Conservation (phyloP, 2,113 vertebrate genomes). For the Scopus umbretta region DNA sequence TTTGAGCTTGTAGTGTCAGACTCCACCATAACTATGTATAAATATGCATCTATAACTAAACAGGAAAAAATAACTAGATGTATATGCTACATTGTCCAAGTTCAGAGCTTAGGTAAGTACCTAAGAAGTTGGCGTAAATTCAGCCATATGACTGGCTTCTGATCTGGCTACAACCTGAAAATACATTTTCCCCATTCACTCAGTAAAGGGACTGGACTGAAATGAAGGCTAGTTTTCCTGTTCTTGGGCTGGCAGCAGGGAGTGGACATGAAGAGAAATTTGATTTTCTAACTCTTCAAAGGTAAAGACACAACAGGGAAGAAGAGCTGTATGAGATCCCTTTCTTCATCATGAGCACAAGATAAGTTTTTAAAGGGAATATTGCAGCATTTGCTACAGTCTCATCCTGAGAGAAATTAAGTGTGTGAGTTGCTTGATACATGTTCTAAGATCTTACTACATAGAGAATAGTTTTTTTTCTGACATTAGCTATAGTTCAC, state of each 20-base stretch:
- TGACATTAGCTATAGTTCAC: neutral
- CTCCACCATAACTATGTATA: neutral
- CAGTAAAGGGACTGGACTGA: neutral
- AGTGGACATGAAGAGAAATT: neutral
- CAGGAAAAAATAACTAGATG: neutral
- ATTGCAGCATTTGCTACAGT: neutral
- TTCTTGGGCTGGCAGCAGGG: neutral
- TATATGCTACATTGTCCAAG: neutral
- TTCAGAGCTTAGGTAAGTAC: neutral
- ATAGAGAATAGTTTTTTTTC: neutral
- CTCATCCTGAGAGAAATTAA: neutral
- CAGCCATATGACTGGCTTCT: neutral
- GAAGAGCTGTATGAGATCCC: neutral
- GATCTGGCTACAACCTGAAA: neutral
- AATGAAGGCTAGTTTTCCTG: neutral
- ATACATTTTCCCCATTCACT: neutral
- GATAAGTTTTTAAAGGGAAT: neutral
- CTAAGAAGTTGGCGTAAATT: neutral
- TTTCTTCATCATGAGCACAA: neutral
- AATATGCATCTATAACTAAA: neutral
- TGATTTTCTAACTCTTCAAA: conserved; percentile 13
- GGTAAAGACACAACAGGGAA: neutral
- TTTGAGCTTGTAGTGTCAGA: neutral
- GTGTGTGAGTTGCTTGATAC: neutral
- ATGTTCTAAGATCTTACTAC: neutral